phyloP scores from a whole-genome alignment of 2,888 invertebrate species.

The Ormyrus nitidulus region DNA sequence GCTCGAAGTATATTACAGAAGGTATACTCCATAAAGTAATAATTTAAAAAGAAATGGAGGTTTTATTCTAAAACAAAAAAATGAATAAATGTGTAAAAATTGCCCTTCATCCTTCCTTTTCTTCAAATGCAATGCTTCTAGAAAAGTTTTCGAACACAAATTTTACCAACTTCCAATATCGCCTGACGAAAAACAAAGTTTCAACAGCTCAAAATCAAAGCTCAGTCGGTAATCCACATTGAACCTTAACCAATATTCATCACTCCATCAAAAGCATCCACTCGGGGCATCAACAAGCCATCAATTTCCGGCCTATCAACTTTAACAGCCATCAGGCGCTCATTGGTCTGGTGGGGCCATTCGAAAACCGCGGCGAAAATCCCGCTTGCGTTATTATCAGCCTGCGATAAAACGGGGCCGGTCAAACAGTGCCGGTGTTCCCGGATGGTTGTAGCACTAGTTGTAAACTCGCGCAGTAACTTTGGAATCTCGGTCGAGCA shows the following conservation, averaged over 20 bases:
- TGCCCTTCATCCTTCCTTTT: too few relatives aligned
- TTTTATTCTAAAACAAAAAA: too few relatives aligned
- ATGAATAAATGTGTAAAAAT: too few relatives aligned
- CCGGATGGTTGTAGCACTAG: background rate
- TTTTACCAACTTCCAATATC: too few relatives aligned
- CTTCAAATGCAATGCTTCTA: too few relatives aligned
- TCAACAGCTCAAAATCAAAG: background rate
- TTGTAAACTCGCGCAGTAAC: constrained; percentile 43
- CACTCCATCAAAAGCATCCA: background rate
- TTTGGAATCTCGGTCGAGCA: constrained; percentile 40
- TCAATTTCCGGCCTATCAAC: background rate
- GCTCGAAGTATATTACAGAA: too few relatives aligned
- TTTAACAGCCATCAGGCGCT: background rate
- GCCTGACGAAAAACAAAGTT: too few relatives aligned
- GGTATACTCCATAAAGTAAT: too few relatives aligned
- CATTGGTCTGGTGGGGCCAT: background rate
- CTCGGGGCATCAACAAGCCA: too few relatives aligned
- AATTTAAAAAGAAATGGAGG: too few relatives aligned
- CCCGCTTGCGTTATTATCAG: constrained; percentile 24
- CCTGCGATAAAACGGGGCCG: constrained; percentile 39
- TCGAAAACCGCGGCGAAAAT: constrained; percentile 15
- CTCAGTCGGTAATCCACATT: background rate
- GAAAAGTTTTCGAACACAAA: too few relatives aligned
- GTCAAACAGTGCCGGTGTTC: constrained; percentile 14
- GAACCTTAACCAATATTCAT: background rate